These are phyloP conservation scores for Ctenochaetus hawaiiensis DNA, from an alignment of 2,797 vertebrate genomes.

Conservation along the genomic window DNA sequence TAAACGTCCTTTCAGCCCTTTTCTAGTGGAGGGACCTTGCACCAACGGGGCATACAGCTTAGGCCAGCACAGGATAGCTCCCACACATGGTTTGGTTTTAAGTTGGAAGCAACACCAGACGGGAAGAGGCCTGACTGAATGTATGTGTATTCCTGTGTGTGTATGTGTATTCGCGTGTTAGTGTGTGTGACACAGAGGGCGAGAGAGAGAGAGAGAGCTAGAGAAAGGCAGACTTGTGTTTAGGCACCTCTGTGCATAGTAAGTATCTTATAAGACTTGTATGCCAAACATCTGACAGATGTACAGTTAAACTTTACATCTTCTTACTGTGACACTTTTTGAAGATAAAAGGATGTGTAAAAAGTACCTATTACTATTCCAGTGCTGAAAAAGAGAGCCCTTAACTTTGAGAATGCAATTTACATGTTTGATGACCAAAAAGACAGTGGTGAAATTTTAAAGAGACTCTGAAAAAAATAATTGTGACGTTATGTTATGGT, in stretches of 20 bases:
- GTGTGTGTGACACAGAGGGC: constrained; percentile 1
- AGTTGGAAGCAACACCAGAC: constrained; percentile 70
- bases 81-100: constrained; percentile 79
- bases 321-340: constrained; percentile 24
- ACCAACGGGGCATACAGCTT: constrained; percentile 50
- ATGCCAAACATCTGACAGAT: constrained; percentile 47
- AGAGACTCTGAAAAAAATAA: constrained; percentile 16
- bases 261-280: constrained; percentile 39
- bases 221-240: constrained; percentile 19
- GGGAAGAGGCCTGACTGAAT: constrained; percentile 53
- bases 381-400: constrained; percentile 15
- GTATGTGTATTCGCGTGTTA: neutral
- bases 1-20: constrained; percentile 14
- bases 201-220: neutral
- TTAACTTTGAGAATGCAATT: constrained; percentile 5
- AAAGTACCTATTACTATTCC: neutral
- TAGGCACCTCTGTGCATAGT: constrained; percentile 29
- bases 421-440: constrained; percentile 2
- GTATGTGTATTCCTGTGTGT: constrained; percentile 9
- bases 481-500: constrained; percentile 11
- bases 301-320: constrained; percentile 49
- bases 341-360: constrained; percentile 2
- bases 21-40: constrained; percentile 6
- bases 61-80: constrained; percentile 58
- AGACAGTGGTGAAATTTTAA: constrained; percentile 12